phyloP scores from a whole-genome alignment of 2,113 vertebrate species.

The Elgaria multicarinata region DNA sequence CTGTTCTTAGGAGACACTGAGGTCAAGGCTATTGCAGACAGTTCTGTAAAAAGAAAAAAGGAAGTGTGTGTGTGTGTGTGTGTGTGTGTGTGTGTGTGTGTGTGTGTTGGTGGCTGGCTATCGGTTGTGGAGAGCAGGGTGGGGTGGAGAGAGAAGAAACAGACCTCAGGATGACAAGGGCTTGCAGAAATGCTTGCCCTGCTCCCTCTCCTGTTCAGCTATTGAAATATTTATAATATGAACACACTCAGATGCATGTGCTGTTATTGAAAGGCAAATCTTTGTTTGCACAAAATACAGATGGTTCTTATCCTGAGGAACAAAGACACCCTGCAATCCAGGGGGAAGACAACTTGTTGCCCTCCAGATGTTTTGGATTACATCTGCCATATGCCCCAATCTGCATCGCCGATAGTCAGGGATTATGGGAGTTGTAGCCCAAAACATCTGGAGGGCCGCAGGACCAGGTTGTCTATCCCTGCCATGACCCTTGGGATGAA shows the following conservation, averaged over 20 bases:
- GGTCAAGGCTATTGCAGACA: slow-evolving; percentile 49
- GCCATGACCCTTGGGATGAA: not conserved
- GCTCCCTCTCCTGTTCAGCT: not conserved
- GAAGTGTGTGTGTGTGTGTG: not conserved
- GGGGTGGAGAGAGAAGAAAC: not conserved
- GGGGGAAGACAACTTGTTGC: too few species aligned
- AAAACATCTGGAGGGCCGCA: too few species aligned
- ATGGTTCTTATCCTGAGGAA: not conserved
- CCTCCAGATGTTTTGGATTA: too few species aligned
- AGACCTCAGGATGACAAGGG: not conserved
- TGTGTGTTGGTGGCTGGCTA: too few species aligned
- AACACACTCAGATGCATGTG: not conserved
- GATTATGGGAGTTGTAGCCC: too few species aligned
- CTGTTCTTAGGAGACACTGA: slow-evolving; percentile 67
- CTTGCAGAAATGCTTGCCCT: not conserved
- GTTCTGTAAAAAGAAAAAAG: not conserved
- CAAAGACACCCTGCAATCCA: not conserved
- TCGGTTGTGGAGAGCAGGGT: too few species aligned
- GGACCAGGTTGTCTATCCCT: too few species aligned
- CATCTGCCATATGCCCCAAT: too few species aligned
- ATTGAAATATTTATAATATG: not conserved
- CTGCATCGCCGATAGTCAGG: too few species aligned
- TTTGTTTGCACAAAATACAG: not conserved
- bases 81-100: not conserved
- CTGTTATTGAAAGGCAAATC: not conserved